These are phyloP conservation scores for Trichonephila clavata DNA, from an alignment of 1,140 invertebrate species.

Conservation along the genomic window DNA sequence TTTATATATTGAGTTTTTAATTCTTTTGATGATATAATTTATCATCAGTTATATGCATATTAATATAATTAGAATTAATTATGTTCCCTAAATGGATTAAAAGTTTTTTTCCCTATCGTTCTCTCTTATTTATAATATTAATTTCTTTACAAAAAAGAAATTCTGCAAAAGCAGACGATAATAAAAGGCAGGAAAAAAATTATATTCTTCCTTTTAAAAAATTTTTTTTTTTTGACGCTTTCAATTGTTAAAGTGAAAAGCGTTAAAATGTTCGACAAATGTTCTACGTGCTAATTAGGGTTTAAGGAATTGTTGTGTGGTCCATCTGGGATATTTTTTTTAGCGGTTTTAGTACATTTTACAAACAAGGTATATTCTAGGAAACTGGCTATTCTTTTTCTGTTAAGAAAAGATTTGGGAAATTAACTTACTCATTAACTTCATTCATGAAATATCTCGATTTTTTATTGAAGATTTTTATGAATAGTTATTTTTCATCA, in stretches of 20 bases:
- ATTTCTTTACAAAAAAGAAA: not conserved
- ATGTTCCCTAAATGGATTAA: too few relatives aligned
- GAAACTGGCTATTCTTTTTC: too few relatives aligned
- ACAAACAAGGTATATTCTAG: too few relatives aligned
- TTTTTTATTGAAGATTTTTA: too few relatives aligned
- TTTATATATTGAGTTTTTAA: not conserved
- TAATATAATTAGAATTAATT: not conserved
- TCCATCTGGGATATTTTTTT: not conserved
- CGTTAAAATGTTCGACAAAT: not conserved
- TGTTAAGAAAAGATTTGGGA: too few relatives aligned
- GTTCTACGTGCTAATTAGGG: not conserved
- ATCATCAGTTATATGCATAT: not conserved
- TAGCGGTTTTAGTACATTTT: too few relatives aligned
- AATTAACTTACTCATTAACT: too few relatives aligned
- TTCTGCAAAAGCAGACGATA: not conserved
- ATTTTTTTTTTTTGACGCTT: not conserved
- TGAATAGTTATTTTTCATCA: too few relatives aligned
- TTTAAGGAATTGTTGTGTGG: not conserved
- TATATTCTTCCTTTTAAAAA: not conserved
- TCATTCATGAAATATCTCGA: too few relatives aligned
- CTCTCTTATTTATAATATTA: not conserved
- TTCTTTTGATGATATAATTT: not conserved
- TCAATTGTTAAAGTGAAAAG: not conserved
- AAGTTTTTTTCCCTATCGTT: not conserved
- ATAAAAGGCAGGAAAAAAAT: not conserved